phyloP scores from a whole-genome alignment of 2,888 invertebrate species.

The Shargacucullia verbasci region DNA sequence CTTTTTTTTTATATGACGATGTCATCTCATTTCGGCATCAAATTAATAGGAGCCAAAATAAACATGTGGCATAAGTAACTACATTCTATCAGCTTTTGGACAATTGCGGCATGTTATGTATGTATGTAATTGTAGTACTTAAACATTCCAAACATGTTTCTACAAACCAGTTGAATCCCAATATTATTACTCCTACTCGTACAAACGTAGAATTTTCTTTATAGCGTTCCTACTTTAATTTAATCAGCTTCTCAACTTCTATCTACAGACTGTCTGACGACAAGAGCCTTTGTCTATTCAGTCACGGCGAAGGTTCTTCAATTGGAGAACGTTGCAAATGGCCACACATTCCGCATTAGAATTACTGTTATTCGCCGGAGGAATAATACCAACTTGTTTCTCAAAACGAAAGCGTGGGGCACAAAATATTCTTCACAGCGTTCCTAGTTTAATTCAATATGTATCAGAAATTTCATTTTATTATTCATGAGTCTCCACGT shows the following conservation, averaged over 20 bases:
- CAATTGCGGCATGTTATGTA: conserved; percentile 22
- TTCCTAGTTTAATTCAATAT: conserved; percentile 46
- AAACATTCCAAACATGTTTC: conserved; percentile 22
- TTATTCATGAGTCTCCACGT: conserved; percentile 62
- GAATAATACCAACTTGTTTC: neutral
- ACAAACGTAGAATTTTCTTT: too few relatives aligned
- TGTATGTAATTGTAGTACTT: conserved; percentile 14
- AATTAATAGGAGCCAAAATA: conserved; percentile 23
- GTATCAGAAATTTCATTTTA: conserved; percentile 52
- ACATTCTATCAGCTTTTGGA: conserved; percentile 3
- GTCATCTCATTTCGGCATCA: too few relatives aligned
- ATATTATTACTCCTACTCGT: conserved; percentile 3
- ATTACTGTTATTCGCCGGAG: too few relatives aligned
- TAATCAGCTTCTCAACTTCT: too few relatives aligned
- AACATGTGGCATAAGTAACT: conserved; percentile 6
- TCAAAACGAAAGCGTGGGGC: conserved; percentile 15
- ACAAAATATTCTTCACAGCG: conserved; percentile 5
- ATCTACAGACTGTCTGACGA: too few relatives aligned
- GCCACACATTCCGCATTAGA: too few relatives aligned
- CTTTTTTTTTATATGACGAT: too few relatives aligned
- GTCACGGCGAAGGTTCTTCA: too few relatives aligned
- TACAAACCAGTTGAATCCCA: conserved; percentile 15
- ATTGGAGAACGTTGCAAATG: too few relatives aligned
- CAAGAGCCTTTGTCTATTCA: too few relatives aligned
- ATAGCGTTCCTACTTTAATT: too few relatives aligned